Conservation (phyloP, 2,797 vertebrate genomes). For the Pipistrellus pygmaeus region DNA sequence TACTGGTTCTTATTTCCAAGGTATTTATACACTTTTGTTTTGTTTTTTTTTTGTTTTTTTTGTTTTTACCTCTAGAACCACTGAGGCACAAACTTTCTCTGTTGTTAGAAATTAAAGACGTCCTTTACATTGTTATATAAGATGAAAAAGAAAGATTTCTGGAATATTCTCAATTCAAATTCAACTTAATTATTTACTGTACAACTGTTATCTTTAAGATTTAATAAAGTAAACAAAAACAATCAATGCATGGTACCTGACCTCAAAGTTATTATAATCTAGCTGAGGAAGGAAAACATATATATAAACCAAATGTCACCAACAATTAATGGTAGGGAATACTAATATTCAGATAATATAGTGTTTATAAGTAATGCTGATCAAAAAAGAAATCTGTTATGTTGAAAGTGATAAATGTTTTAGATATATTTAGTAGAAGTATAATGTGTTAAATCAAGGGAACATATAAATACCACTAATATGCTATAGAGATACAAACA, state of each 20-base stretch:
- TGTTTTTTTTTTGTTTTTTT: background rate
- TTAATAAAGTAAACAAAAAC: background rate
- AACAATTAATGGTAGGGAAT: slow-evolving; percentile 10
- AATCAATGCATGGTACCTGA: background rate
- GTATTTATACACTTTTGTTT: background rate
- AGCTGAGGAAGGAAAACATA: background rate
- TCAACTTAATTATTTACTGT: slow-evolving; percentile 1
- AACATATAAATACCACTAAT: background rate
- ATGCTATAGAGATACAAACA: background rate
- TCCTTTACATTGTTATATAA: slow-evolving; percentile 5
- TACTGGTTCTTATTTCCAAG: slow-evolving; percentile 3
- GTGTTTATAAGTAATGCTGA: background rate
- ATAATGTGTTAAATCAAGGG: background rate
- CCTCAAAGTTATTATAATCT: background rate
- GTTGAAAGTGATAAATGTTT: background rate
- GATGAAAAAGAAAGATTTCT: background rate
- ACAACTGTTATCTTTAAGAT: background rate
- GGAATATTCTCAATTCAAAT: slow-evolving; percentile 7
- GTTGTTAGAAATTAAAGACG: slow-evolving; percentile 16
- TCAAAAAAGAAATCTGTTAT: slow-evolving; percentile 4
- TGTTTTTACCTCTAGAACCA: slow-evolving; percentile 1
- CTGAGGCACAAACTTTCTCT: background rate
- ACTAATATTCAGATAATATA: background rate
- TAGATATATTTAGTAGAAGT: background rate
- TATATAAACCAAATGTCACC: background rate